Evolutionary conservation across 2,113 vertebrate genomes (phyloP).

Genomic region (Etheostoma cragini): DNA sequence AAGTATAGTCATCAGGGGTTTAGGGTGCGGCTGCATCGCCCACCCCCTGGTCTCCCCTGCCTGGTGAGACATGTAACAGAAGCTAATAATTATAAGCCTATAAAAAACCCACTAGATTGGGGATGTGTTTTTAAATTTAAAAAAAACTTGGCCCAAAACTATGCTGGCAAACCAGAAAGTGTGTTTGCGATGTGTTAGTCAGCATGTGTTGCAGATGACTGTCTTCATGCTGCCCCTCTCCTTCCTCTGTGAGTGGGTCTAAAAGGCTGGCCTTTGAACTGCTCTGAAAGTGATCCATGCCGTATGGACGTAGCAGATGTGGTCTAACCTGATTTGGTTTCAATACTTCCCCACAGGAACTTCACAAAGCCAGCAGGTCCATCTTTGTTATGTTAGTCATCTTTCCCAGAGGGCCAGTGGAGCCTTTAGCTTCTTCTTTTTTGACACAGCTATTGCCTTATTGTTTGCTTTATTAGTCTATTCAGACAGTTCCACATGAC

Average conservation of each 20-base stretch:
- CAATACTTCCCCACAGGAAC: constrained; percentile 84
- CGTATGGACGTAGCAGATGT: constrained; percentile 84
- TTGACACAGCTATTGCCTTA: constrained; percentile 39
- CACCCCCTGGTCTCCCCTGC: constrained; percentile 39
- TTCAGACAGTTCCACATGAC: constrained; percentile 18
- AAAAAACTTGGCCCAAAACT: constrained; percentile 64
- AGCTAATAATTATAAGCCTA: constrained; percentile 68
- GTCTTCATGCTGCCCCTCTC: constrained; percentile 66
- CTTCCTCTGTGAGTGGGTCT: constrained; percentile 73
- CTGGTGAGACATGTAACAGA: constrained; percentile 47
- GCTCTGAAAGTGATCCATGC: constrained; percentile 82
- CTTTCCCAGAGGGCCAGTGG: constrained; percentile 67
- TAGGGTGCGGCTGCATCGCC: constrained; percentile 57
- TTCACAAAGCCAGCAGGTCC: constrained; percentile 82
- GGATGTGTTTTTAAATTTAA: constrained; percentile 55
- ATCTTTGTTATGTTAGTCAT: constrained; percentile 81
- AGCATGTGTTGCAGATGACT: constrained; percentile 64
- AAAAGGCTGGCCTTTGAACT: constrained; percentile 84
- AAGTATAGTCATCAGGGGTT: constrained; percentile 59
- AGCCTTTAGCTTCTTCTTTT: constrained; percentile 43
- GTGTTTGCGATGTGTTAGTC: constrained; percentile 64
- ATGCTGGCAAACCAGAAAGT: constrained; percentile 65
- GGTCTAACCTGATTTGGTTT: constrained; percentile 85
- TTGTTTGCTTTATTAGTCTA: constrained; percentile 25
- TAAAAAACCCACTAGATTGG: constrained; percentile 51